Percentiles rank a stretch among this genome's conserved stretches.
Evolutionary conservation across 1,140 invertebrate genomes (phyloP).

Genomic region (Oryzaephilus surinamensis): DNA sequence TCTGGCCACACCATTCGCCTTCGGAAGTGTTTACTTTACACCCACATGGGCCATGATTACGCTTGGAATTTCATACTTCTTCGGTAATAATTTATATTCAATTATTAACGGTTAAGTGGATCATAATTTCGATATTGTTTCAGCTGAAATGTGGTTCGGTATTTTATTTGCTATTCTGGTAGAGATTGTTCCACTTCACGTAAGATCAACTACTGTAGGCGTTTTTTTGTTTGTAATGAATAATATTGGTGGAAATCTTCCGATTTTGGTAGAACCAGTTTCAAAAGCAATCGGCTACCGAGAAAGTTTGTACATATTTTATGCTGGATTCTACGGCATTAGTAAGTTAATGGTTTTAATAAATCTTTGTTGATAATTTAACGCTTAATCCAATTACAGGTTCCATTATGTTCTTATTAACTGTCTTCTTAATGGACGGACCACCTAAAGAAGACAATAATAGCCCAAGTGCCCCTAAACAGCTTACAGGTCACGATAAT

Average conservation of each 20-base stretch:
- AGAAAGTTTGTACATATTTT: conserved; percentile 73
- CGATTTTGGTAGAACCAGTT: conserved; percentile 76
- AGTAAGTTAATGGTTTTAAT: conserved; percentile 48
- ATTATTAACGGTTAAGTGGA: neutral
- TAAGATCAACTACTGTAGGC: conserved; percentile 73
- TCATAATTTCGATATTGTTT: conserved; percentile 27
- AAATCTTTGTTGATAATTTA: neutral
- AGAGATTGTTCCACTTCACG: conserved; percentile 70
- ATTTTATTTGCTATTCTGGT: conserved; percentile 82
- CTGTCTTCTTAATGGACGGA: conserved; percentile 61
- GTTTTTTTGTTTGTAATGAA: conserved; percentile 86
- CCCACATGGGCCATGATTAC: conserved; percentile 79
- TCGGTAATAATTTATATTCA: conserved; percentile 46
- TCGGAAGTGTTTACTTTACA: conserved; percentile 75
- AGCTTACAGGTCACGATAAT: conserved; percentile 40
- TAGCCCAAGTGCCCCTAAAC: conserved; percentile 14
- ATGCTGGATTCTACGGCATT: conserved; percentile 72
- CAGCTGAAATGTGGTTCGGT: conserved; percentile 89
- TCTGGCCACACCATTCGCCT: conserved; percentile 77
- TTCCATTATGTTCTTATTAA: conserved; percentile 57
- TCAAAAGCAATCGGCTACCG: conserved; percentile 69
- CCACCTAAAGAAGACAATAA: conserved; percentile 30
- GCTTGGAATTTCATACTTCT: conserved; percentile 73
- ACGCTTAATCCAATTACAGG: conserved; percentile 35
- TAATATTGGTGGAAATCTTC: conserved; percentile 84